Conservation (phyloP, 2,888 invertebrate species). For the Chaitophorus viminalis region DNA sequence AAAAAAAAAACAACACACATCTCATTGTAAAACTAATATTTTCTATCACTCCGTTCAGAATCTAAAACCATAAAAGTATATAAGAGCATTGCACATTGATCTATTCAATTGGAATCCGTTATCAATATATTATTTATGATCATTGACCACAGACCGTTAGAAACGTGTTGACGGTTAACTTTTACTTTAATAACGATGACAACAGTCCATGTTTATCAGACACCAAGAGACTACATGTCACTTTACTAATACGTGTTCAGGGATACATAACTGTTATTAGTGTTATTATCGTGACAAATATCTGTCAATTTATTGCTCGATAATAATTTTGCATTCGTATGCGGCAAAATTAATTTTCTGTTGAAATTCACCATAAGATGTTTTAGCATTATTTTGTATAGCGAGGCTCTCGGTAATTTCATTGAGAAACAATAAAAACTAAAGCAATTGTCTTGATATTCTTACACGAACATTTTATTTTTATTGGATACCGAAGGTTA, state of each 20-base stretch:
- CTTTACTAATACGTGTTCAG: background rate
- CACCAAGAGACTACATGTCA: background rate
- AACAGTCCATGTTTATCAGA: too few relatives aligned
- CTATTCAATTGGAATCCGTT: too few relatives aligned
- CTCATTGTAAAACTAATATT: too few relatives aligned
- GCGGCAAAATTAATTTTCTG: background rate
- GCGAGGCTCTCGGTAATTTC: background rate
- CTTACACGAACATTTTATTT: background rate
- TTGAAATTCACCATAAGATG: background rate
- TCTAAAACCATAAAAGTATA: too few relatives aligned
- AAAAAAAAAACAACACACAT: too few relatives aligned
- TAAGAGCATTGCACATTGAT: too few relatives aligned
- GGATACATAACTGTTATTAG: background rate
- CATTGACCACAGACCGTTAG: too few relatives aligned
- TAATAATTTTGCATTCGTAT: background rate
- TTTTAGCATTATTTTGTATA: background rate
- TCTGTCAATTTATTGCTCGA: background rate
- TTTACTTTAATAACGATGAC: too few relatives aligned
- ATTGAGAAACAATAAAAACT: background rate
- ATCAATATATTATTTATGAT: too few relatives aligned
- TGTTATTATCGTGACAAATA: background rate
- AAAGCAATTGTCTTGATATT: background rate
- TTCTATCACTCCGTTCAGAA: too few relatives aligned
- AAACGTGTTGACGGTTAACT: too few relatives aligned
- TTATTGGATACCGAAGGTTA: background rate